phyloP scores from a whole-genome alignment of 2,797 vertebrate species.

The Selene dorsalis region DNA sequence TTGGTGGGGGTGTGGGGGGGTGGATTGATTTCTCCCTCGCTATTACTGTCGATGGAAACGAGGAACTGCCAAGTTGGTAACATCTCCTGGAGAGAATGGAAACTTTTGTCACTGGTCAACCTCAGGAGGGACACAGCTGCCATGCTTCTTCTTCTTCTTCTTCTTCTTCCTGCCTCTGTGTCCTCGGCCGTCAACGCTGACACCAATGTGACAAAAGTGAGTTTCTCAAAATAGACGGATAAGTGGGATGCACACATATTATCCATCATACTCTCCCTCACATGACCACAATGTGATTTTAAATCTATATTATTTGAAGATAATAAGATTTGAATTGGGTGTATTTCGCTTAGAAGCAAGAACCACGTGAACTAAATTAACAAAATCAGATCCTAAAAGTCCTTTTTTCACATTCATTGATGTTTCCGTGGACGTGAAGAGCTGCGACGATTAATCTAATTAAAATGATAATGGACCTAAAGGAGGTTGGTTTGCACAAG shows the following conservation, averaged over 20 bases:
- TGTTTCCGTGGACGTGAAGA: not conserved
- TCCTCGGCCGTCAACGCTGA: conserved; percentile 49
- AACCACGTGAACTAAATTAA: not conserved
- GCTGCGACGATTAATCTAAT: conserved; percentile 1
- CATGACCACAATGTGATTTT: not conserved
- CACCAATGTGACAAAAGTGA: conserved; percentile 48
- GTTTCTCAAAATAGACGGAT: conserved; percentile 52
- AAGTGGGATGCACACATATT: conserved; percentile 22
- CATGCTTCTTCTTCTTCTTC: conserved; percentile 11
- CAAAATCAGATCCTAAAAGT: not conserved
- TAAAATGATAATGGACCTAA: conserved; percentile 5
- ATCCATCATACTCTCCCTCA: not conserved
- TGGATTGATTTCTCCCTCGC: conserved; percentile 74
- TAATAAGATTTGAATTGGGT: not conserved
- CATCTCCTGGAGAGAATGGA: conserved; percentile 61
- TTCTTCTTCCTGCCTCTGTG: conserved; percentile 21
- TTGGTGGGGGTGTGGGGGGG: too few species aligned
- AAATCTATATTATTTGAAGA: not conserved
- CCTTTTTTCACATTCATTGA: not conserved
- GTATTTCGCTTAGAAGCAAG: not conserved
- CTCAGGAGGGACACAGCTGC: conserved; percentile 59
- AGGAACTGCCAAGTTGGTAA: conserved; percentile 74
- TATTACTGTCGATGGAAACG: conserved; percentile 72
- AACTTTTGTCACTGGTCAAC: conserved; percentile 71
- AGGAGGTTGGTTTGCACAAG: not conserved